Conservation (phyloP, 1,140 invertebrate species). For the Chionoecetes opilio region DNA sequence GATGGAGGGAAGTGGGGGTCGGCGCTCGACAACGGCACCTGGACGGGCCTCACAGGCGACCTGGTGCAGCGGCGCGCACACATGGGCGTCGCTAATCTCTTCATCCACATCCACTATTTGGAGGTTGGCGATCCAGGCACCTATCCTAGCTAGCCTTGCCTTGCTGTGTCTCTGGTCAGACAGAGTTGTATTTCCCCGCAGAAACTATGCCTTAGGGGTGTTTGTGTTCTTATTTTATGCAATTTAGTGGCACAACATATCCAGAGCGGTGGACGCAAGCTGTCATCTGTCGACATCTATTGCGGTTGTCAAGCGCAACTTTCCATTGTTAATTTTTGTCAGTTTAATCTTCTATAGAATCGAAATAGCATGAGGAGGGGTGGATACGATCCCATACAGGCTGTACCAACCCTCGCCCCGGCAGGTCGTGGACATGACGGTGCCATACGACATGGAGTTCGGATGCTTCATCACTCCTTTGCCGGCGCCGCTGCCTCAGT, state of each 20-base stretch:
- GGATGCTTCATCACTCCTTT: constrained; percentile 78
- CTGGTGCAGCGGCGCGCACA: constrained; percentile 71
- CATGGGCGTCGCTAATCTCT: constrained; percentile 81
- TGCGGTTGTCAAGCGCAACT: no score
- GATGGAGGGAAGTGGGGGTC: constrained; percentile 81
- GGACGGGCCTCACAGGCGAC: constrained; percentile 81
- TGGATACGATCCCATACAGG: no score
- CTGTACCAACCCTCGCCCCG: neutral
- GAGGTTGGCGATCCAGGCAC: neutral
- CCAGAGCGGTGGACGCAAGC: no score
- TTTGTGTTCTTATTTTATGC: no score
- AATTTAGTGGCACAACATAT: no score
- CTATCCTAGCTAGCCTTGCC: neutral
- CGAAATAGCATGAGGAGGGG: no score
- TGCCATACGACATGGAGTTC: constrained; percentile 75
- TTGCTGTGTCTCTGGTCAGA: no score
- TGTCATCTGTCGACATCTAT: no score
- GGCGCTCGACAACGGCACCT: constrained; percentile 79
- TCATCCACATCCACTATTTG: constrained; percentile 79
- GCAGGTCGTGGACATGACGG: constrained; percentile 78
- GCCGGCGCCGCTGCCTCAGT: constrained; percentile 75
- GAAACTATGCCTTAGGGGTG: no score
- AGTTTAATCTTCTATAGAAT: no score
- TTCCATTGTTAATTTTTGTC: no score
- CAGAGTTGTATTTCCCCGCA: no score